Conservation (phyloP, 2,113 vertebrate species). For the Triplophysa dalaica region DNA sequence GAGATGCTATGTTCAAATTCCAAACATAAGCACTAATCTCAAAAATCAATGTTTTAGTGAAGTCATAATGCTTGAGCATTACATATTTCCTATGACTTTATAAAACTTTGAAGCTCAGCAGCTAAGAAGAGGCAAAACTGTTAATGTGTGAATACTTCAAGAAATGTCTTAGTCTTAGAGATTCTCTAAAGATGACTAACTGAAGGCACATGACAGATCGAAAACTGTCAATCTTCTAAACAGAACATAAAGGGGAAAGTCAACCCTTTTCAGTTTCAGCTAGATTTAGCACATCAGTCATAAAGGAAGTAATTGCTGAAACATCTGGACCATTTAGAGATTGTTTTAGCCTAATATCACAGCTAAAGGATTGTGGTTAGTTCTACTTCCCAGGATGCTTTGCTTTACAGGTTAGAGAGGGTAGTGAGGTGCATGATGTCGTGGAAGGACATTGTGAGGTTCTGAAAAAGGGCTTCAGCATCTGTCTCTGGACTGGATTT, state of each 20-base stretch:
- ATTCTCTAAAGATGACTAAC: not conserved
- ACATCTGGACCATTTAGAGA: not conserved
- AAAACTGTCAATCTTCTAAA: not conserved
- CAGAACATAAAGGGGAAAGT: not conserved
- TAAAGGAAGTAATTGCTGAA: not conserved
- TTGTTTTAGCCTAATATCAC: not conserved
- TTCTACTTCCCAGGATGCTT: constrained; percentile 17
- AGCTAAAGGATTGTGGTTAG: constrained; percentile 6
- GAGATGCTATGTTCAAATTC: not conserved
- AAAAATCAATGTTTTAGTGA: not conserved
- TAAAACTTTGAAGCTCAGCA: not conserved
- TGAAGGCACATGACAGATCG: not conserved
- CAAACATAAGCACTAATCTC: not conserved
- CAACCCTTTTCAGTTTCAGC: not conserved
- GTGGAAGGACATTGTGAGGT: constrained; percentile 73
- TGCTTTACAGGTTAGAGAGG: constrained; percentile 76
- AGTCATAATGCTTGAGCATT: not conserved
- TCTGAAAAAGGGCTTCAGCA: constrained; percentile 78
- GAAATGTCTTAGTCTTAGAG: not conserved
- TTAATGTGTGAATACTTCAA: not conserved
- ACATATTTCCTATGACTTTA: not conserved
- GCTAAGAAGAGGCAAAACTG: constrained; percentile 7
- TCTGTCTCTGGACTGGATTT: constrained; percentile 86
- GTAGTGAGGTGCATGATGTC: constrained; percentile 83
- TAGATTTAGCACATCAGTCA: not conserved